Base-by-base conservation (phyloP, 1,140 invertebrate species). In the Ceratosolen fusciceps region DNA sequence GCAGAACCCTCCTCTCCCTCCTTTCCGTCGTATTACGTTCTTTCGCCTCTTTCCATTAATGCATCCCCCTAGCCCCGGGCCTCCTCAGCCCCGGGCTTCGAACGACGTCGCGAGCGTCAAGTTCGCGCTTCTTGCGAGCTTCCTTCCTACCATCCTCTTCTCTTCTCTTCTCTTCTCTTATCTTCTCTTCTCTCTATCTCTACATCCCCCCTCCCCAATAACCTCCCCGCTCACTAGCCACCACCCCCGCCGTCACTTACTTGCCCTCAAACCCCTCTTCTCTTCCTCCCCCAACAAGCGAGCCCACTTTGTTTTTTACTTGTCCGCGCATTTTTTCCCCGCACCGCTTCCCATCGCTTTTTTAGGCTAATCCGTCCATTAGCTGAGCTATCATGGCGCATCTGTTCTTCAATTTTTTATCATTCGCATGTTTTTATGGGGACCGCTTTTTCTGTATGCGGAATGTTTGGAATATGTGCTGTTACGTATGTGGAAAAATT, bases 41-140 rank as follows among this genome's bases (percentile, higher is more conserved):
- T 52, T 37, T 68, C 21, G 1, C 52, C 76, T 82, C 82, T 83
- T 79, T 78, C 77, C 83, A 82, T 85, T 85, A 84, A 85, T 85
- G 84, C 83, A 85, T 85, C 84, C 82, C 82, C 72, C n/a, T n/a
- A n/a, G n/a, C n/a, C n/a, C n/a, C n/a, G n/a, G n/a, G n/a, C n/a
- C n/a, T n/a, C n/a, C n/a, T n/a, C n/a, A n/a, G n/a, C n/a, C 81
- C 56, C 21, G 14, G 21, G 56, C 24, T 2, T 34, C 39, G 24
- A n/a, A n/a, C 31, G 19, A 16, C 21, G 24, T 62, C 37, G n/a
- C 37, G 37, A 43, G 21, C 56, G 73, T 74, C 39, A 62, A 47
- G 56, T 74, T 62, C 39, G 37, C 73, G 56, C 56, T 62, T 73
- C 29, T 26, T 43, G n/a, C n/a, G 21, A 34, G 34, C 39, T 19